Evolutionary conservation across 1,140 invertebrate genomes (phyloP), one percentile per base, ranked within the genome.

Genomic region (Drosophila littoralis): DNA sequence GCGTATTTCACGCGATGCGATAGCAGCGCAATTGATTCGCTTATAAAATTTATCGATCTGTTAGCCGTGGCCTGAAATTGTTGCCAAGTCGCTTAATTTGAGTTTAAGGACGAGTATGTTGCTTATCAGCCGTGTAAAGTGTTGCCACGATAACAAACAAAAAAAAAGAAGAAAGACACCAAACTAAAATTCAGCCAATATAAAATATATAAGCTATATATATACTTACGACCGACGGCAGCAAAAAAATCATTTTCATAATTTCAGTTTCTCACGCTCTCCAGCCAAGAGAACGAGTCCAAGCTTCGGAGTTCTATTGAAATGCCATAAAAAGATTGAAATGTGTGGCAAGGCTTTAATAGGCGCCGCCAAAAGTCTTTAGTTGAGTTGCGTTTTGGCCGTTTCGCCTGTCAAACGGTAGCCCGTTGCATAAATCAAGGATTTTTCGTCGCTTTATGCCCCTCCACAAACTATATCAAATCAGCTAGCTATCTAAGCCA

Each of bases 1-100:
- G 84, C 84, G 84, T 88, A 88, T 88, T 88, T 88, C 83, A 88
- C 84, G 84, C 84, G 84, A 89, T 88, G 81, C 81, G 81, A 84
- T 84, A 84, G 65, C 81, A 81, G 72, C 75, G 83, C 84, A 89
- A 89, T 89, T 89, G 84, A 89, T 81, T 82, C 75, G 84, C 84
- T 89, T 88, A 81, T 89, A 89, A 78, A 89, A 89, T 89, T 89
- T 89, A 89, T 89, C 84, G 84, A 89, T 89, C 84, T 67, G 52
- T 85, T 73, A 71, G 80, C 61, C 61, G 46, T 72, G 63, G 74
- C 69, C 61, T 77, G 22, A 63, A 74, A 83, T 77, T 84, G 76
- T 83, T 74, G 81, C 12, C 45, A 38, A 61, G 72, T 46, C 60
- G 57, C 13, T 59, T 59, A 59, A 63, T 36, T 57, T 46, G 52